A percentile compares a stretch with the other conserved stretches of the same genome.
Evolutionary conservation across 2,797 vertebrate species (phyloP).

Genomic region (Delichon dasypus): DNA sequence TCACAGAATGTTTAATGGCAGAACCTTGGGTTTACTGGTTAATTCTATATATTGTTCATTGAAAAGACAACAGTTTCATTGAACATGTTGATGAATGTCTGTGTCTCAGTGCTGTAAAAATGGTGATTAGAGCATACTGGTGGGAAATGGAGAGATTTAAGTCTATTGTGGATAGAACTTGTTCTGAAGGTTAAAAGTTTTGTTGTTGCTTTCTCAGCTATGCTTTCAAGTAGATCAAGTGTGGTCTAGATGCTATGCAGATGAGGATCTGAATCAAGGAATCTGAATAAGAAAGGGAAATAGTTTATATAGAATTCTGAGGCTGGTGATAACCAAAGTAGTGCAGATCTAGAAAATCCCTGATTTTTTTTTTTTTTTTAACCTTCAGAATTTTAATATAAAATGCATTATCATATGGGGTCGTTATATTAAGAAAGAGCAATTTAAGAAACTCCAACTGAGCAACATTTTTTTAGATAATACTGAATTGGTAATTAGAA

Average conservation of each 20-base stretch:
- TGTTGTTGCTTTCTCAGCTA: not conserved
- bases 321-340: not conserved
- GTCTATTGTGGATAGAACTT: not conserved
- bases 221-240: not conserved
- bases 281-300: not conserved
- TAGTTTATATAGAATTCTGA: not conserved
- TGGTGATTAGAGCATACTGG: not conserved
- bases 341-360: not conserved
- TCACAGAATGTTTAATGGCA: not conserved
- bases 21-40: not conserved
- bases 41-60: accelerated
- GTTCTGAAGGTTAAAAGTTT: not conserved
- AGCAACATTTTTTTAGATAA: not conserved
- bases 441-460: not conserved
- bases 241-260: not conserved
- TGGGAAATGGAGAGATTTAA: not conserved
- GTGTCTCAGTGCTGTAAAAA: not conserved
- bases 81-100: not conserved
- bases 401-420: not conserved
- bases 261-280: not conserved
- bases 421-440: not conserved
- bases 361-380: not conserved
- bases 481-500: not conserved
- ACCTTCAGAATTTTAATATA: not conserved
- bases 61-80: not conserved